These are phyloP conservation scores for Phrixothrix hirtus DNA, from an alignment of 2,888 invertebrate species.

Conservation along the genomic window DNA sequence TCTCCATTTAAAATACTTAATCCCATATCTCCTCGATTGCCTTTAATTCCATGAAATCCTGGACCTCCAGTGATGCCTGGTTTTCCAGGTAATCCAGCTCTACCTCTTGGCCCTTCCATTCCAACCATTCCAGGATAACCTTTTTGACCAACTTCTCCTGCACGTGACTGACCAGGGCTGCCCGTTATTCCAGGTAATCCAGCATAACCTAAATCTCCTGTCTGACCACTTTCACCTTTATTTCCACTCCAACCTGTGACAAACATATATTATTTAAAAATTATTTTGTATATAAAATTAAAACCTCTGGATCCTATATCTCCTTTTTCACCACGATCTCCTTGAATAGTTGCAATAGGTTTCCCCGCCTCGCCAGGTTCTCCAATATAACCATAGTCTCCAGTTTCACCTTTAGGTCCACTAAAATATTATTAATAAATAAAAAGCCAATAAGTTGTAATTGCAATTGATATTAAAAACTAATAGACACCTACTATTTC, in stretches of 20 bases:
- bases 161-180: constrained; percentile 46
- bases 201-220: constrained; percentile 59
- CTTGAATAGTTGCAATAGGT: constrained; percentile 40
- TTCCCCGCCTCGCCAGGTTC: constrained; percentile 44
- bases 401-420: constrained; percentile 52
- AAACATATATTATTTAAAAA: background rate
- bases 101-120: constrained; percentile 66
- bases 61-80: constrained; percentile 44
- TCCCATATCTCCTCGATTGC: constrained; percentile 63
- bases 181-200: constrained; percentile 59
- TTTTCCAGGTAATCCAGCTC: constrained; percentile 46
- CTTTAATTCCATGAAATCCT: constrained; percentile 55
- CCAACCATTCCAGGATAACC: constrained; percentile 71
- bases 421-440: constrained; percentile 20
- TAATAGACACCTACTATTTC: too few species aligned
- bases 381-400: constrained; percentile 53
- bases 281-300: constrained; percentile 40
- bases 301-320: constrained; percentile 54
- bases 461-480: too few species aligned
- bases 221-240: constrained; percentile 62
- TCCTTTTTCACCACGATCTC: constrained; percentile 56
- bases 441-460: background rate
- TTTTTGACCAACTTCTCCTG: constrained; percentile 66
- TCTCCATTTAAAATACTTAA: constrained; percentile 59
- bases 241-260: constrained; percentile 41